Evolutionary conservation across 1,140 invertebrate genomes (phyloP), one percentile per base, ranked within the genome.

Genomic region (Drosophila kanapiae): DNA sequence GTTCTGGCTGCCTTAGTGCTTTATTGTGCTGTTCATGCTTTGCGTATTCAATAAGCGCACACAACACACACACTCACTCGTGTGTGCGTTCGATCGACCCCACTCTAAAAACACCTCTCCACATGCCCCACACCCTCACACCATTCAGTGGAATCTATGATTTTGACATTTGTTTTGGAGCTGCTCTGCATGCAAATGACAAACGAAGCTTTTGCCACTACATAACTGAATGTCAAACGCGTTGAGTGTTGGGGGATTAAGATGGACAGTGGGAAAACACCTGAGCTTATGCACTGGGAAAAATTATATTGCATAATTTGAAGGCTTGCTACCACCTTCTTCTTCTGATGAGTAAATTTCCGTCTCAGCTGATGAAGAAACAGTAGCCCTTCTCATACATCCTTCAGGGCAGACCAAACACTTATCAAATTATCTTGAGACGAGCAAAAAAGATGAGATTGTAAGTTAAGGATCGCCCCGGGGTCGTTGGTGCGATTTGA

Each of bases 91-190:
- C 51, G 33, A 23, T 42, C 48, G 33, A 27, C 38, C 48, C 38
- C 51, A 38, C 67, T 72, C 69, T 37, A 10, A 67, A 64, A 57
- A 40, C 40, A 45, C 14, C 35, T 35, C n/a, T 37, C 33, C 16
- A 0, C 27, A 35, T 16, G 23, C n/a, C 6, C 27, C 47, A 16
- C 11, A 23, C 14, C 6, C 42, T 31, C 51, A 27, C 14, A 29
- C 33, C 37, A 37, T 43, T 56, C 60, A 48, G 59, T 87, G 47
- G 71, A 75, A 84, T 87, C 83, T 84, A 87, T 87, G 83, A 87
- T 87, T 88, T 83, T 88, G 83, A 87, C 84, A 87, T 83, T 87
- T 87, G 83, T 87, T 87, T 88, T 88, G 54, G 45, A 76, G 65
- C 59, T 65, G 57, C 72, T 83, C 51, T 83, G 84, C 84, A 87